A percentile compares a stretch with the other conserved stretches of the same genome.
Evolutionary conservation across 2,888 invertebrate genomes (phyloP).

Genomic region (Stegana nigrithorax): DNA sequence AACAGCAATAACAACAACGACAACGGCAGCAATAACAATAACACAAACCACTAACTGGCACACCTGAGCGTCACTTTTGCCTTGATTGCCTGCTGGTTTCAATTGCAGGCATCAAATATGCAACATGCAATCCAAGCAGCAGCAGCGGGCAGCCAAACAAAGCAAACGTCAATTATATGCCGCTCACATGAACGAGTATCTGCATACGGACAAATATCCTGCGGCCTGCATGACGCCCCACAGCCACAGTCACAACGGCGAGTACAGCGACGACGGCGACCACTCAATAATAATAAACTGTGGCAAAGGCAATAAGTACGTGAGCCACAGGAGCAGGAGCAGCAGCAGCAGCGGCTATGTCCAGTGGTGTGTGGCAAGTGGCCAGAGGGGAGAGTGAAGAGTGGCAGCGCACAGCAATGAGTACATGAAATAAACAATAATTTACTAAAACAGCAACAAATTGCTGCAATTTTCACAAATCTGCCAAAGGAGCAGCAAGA

Average conservation of each 20-base stretch:
- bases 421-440: conserved; percentile 59
- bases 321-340: conserved; percentile 19
- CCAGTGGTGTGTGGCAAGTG: too few species aligned
- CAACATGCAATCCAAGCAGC: not conserved
- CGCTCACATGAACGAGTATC: too few species aligned
- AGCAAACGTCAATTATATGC: conserved; percentile 1
- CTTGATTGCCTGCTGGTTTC: not conserved
- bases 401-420: conserved; percentile 19
- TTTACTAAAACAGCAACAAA: conserved; percentile 61
- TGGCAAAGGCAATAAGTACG: not conserved
- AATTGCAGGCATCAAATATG: not conserved
- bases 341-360: conserved; percentile 26
- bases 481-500: conserved; percentile 46
- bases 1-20: conserved; percentile 12
- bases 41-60: too few species aligned
- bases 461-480: conserved; percentile 59
- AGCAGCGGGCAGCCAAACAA: not conserved
- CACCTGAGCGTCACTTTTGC: not conserved
- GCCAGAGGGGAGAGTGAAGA: too few species aligned
- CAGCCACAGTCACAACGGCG: not conserved
- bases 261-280: not conserved
- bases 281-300: conserved; percentile 18
- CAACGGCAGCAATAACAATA: conserved; percentile 5
- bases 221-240: not conserved
- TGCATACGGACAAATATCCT: not conserved